A percentile compares a stretch with the other conserved stretches of the same genome.
phyloP scores from a whole-genome alignment of 2,113 vertebrate species.

The Choloepus hoffmanni region DNA sequence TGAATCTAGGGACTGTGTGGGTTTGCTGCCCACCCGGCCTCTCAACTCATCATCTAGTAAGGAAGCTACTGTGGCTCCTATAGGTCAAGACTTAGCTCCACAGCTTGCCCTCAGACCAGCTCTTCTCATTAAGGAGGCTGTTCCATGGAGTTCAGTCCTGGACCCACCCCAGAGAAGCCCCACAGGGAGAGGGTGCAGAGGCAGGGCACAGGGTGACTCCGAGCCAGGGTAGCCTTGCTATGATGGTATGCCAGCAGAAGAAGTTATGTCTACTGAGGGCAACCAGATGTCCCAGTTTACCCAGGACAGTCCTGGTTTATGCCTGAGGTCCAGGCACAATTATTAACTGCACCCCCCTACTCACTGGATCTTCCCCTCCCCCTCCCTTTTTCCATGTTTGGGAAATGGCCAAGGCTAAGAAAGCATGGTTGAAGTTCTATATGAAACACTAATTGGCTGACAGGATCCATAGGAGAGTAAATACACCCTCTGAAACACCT shows the following conservation, averaged over 20 bases:
- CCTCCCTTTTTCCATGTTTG: background rate
- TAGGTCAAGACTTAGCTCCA: background rate
- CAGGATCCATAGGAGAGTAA: background rate
- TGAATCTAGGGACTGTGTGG: background rate
- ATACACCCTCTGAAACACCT: background rate
- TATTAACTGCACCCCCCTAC: background rate
- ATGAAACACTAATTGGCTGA: background rate
- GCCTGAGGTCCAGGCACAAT: background rate
- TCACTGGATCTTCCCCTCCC: background rate
- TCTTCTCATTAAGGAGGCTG: background rate
- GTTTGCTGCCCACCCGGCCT: background rate
- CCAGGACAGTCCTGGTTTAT: background rate
- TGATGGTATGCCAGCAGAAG: background rate
- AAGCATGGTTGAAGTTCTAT: background rate
- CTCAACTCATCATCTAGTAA: background rate
- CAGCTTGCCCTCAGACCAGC: background rate
- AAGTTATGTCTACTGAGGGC: background rate
- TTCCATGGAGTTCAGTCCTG: background rate
- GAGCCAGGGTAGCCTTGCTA: background rate
- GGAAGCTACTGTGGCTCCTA: background rate
- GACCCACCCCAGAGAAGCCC: background rate
- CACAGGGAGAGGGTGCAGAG: background rate
- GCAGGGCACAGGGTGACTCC: background rate
- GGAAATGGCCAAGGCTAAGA: background rate
- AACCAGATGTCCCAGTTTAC: background rate